Percentiles rank a stretch among this genome's conserved stretches.
Conservation (phyloP, 2,888 invertebrate species). For the Caenorhabditis sp. region DNA sequence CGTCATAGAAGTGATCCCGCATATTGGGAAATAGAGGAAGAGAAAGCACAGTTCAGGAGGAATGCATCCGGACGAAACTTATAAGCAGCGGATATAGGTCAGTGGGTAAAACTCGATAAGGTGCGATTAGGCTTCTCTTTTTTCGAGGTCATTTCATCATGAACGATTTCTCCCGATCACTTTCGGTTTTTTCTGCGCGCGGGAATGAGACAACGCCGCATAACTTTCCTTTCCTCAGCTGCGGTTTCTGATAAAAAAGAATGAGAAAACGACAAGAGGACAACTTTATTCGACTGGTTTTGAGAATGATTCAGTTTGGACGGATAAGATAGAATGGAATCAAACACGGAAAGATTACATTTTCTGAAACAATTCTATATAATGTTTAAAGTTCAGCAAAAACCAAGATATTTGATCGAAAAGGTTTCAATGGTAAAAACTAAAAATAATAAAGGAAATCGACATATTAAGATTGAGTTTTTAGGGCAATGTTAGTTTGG, state of each 20-base stretch:
- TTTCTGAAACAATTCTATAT: too few relatives aligned
- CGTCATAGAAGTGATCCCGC: conserved; percentile 58
- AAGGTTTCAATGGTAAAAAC: too few relatives aligned
- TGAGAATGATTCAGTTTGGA: too few relatives aligned
- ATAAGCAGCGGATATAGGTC: conserved; percentile 62
- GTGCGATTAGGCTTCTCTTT: conserved; percentile 61
- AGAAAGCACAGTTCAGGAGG: conserved; percentile 25
- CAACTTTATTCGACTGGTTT: background rate
- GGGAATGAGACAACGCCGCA: conserved; percentile 46
- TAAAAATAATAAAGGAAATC: too few relatives aligned
- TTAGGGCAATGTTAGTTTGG: too few relatives aligned
- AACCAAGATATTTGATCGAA: too few relatives aligned
- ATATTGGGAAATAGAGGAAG: conserved; percentile 30
- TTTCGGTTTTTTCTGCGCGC: conserved; percentile 55
- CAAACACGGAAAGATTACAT: too few relatives aligned
- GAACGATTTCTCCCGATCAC: conserved; percentile 58
- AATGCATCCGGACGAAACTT: conserved; percentile 41
- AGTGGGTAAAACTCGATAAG: conserved; percentile 65
- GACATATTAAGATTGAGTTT: too few relatives aligned
- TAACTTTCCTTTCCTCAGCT: conserved; percentile 24
- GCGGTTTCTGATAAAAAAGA: background rate
- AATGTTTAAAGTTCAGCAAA: too few relatives aligned
- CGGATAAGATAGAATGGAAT: too few relatives aligned
- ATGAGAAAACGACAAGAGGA: background rate
- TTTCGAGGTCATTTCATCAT: conserved; percentile 60